Evolutionary conservation across 2,888 invertebrate genomes (phyloP), one percentile per base, ranked within the genome.

Genomic region (Phorcus lineatus): DNA sequence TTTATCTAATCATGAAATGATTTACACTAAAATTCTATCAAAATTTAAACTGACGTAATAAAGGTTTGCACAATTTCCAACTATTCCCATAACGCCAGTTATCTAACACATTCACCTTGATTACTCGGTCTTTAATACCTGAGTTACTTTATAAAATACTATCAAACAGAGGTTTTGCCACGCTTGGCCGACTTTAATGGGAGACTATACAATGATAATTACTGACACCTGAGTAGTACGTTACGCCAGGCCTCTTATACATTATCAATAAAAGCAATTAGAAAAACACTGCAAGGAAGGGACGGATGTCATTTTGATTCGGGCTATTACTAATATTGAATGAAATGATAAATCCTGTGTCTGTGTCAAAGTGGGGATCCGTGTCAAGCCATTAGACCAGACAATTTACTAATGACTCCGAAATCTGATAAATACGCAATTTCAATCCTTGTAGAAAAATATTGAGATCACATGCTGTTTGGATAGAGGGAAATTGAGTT

Each of bases 241-340:
- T 19, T 36, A 19, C 36, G 40, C 31, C 31, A 31, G 40, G 28
- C 36, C 70, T 31, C 31, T 36, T 31, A 40, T 31, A 70, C 70
- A 19, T 70, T 70, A 70, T 70, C 70, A 40, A 70, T 70, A 40
- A 70, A 57, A 70, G 31, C 70, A 70, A 70, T 70, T 70, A 70
- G 19, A 70, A 36, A 70, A 70, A 70, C 70, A 62, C 28, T 62
- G 62, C 28, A 31, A 11, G 36, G 31, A 36, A 19, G 70, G 28
- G 31, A 24, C 70, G 70, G 70, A 70, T 70, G 70, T 40, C 70
- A 70, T 70, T 36, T 70, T 40, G 70, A 70, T 36, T 40, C 31
- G n/a, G 40, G 70, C 70, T 70, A 70, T 70, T 70, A 70, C 70
- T 70, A 70, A 70, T 70, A 70, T 70, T 70, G 70, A 70, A 70